Base-by-base conservation (phyloP, 2,113 vertebrate genomes). In the Paralichthys olivaceus region DNA sequence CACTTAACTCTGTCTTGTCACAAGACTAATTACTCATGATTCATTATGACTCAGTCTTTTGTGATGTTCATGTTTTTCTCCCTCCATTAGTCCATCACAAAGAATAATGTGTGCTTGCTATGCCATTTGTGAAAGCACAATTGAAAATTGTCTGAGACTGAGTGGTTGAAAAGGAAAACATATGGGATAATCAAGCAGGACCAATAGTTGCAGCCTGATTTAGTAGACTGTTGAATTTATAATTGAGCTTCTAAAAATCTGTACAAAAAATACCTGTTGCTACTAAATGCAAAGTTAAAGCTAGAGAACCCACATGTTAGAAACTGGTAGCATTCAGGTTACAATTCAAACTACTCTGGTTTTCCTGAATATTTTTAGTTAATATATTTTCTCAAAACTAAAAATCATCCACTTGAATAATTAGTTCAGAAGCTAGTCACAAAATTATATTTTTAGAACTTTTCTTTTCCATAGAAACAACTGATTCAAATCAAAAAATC, bases 11-110 rank as follows among this genome's bases (percentile, higher is more conserved):
- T 9, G 23, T 70, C 75, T 67, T 65, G 26, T 32, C 62, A 51
- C 47, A 62, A 61, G 64, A 82, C 77, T 84, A 87, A 85, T 86
- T 72, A 85, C 66, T 80, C n/a, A 40, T 76, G 19, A 77, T 79
- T 63, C 43, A 71, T 55, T 55, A 13, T 25, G 6, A 25, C 3
- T 55, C 23, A 70, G 25, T 57, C 34, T 60, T 26, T 63, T 74
- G 7, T 54, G 59, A 59, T n/a, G 7, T 65, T 79, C 40, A 3
- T 71, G 77, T 77, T 53, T 7, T 75, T 72, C 61, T 77, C 66
- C 60, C 26, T 69, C 59, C 54, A 82, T 84, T 87, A 78, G 81
- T 67, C 70, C 77, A 70, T 81, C 51, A 64, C 75, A 49, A 5
- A 72, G 49, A 89, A 69, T 74, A 63, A 88, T 87, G 83, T 79